Percentiles rank a stretch among this genome's conserved stretches.
Evolutionary conservation across 1,140 invertebrate species (phyloP).

Genomic region (Trichonephila clavipes): DNA sequence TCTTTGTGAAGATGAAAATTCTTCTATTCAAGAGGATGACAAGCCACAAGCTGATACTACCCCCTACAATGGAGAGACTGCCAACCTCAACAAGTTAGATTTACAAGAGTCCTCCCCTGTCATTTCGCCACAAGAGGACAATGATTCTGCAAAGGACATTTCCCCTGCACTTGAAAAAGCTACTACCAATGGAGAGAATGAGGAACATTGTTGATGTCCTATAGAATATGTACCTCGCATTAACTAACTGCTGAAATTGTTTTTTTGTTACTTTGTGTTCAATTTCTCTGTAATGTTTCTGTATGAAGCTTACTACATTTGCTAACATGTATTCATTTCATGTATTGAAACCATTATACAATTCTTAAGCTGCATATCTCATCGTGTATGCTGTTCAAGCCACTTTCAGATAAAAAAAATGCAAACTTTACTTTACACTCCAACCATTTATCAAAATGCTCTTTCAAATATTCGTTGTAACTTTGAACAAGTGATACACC

Average conservation of each 20-base stretch:
- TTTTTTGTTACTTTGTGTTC: constrained; percentile 56
- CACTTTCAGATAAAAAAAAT: constrained; percentile 1
- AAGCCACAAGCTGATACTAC: background rate
- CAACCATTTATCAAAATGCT: constrained; percentile 32
- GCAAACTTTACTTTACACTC: constrained; percentile 52
- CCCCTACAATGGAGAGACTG: background rate
- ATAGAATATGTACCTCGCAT: constrained; percentile 21
- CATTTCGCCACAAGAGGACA: background rate
- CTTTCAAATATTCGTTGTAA: constrained; percentile 61
- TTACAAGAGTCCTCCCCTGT: background rate
- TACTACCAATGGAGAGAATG: background rate
- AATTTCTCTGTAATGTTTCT: constrained; percentile 38
- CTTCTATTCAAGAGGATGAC: constrained; percentile 44
- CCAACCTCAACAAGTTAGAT: background rate
- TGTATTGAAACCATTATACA: constrained; percentile 24
- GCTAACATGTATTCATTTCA: constrained; percentile 12
- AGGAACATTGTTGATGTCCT: constrained; percentile 39
- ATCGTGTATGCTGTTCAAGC: constrained; percentile 55
- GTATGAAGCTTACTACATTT: constrained; percentile 36
- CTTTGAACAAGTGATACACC: constrained; percentile 48
- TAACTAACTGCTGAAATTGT: constrained; percentile 54
- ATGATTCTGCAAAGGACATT: background rate
- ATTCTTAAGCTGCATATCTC: constrained; percentile 58
- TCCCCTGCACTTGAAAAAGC: background rate
- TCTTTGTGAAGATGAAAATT: constrained; percentile 52